These are phyloP conservation scores for Acleris laterana DNA, from an alignment of 2,888 invertebrate species.

Conservation along the genomic window DNA sequence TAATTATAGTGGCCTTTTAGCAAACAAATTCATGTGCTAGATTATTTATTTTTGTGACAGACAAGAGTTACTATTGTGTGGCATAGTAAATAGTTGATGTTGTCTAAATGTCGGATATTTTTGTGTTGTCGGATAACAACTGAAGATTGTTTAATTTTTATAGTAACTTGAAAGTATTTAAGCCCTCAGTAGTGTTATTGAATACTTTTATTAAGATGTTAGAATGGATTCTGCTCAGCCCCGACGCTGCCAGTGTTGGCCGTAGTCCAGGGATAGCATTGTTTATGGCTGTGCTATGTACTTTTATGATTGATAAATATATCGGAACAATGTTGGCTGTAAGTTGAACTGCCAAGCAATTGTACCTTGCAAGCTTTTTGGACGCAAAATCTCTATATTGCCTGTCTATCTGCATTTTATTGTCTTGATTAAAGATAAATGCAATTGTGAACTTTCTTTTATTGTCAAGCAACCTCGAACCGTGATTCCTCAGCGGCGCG, in stretches of 20 bases:
- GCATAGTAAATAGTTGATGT: conserved; percentile 50
- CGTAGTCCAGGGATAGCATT: conserved; percentile 57
- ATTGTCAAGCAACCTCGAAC: neutral
- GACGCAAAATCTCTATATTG: conserved; percentile 63
- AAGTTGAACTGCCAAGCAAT: conserved; percentile 45
- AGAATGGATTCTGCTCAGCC: conserved; percentile 48
- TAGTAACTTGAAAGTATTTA: conserved; percentile 66
- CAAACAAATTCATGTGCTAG: conserved; percentile 47
- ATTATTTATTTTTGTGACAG: conserved; percentile 54
- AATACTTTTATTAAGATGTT: conserved; percentile 47
- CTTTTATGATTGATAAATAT: conserved; percentile 37
- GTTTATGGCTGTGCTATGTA: conserved; percentile 74
- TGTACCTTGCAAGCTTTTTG: conserved; percentile 51
- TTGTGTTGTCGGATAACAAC: conserved; percentile 51
- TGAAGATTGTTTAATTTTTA: conserved; percentile 49
- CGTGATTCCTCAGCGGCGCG: too few relatives aligned
- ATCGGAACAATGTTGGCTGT: conserved; percentile 35
- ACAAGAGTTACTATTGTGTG: conserved; percentile 43
- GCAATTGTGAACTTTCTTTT: conserved; percentile 47
- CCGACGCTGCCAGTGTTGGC: conserved; percentile 56
- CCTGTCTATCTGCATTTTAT: conserved; percentile 68
- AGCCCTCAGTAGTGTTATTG: conserved; percentile 57
- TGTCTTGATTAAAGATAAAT: conserved; percentile 69
- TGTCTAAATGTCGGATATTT: conserved; percentile 44
- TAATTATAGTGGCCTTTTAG: conserved; percentile 57